A percentile compares a stretch with the other conserved stretches of the same genome.
Conservation (phyloP, 1,140 invertebrate species). For the Aphaenogaster floridana region DNA sequence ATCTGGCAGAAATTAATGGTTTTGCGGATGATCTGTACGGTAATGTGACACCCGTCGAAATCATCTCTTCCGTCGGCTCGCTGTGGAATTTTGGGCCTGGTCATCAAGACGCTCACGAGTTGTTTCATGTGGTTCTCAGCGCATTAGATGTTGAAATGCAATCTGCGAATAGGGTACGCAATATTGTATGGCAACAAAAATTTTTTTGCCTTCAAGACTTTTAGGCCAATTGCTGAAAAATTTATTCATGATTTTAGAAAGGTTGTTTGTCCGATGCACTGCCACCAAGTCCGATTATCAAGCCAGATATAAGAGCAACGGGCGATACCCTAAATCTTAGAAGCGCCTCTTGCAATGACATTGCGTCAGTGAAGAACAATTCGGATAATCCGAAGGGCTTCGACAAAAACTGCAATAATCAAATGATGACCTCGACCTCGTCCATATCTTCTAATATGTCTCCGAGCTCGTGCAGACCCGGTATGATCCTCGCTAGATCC, state of each 20-base stretch:
- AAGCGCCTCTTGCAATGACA: constrained; percentile 85
- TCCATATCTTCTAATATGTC: constrained; percentile 80
- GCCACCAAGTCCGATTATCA: constrained; percentile 73
- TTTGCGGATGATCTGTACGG: constrained; percentile 90
- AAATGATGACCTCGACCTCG: constrained; percentile 74
- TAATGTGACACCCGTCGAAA: constrained; percentile 91
- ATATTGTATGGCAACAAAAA: not conserved
- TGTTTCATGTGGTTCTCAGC: constrained; percentile 94
- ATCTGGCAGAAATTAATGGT: constrained; percentile 90
- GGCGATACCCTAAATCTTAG: constrained; percentile 79
- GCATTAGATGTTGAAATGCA: constrained; percentile 95
- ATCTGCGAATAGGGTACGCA: constrained; percentile 87
- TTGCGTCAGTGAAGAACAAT: constrained; percentile 75
- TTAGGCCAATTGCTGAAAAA: not conserved
- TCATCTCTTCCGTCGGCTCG: constrained; percentile 91
- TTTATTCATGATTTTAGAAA: constrained; percentile 82
- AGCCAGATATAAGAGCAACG: constrained; percentile 78
- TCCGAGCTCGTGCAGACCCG: constrained; percentile 77
- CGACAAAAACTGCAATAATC: constrained; percentile 79
- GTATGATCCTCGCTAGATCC: constrained; percentile 84
- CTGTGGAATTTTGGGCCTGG: constrained; percentile 95
- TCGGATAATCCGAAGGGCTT: constrained; percentile 71
- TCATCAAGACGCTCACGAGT: constrained; percentile 97
- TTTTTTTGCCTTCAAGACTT: constrained; percentile 16
- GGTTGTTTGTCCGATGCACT: constrained; percentile 92